Percentiles rank a stretch among this genome's conserved stretches.
These are phyloP conservation scores for Patagioenas fasciata DNA, from an alignment of 2,113 vertebrate species.

Conservation along the genomic window DNA sequence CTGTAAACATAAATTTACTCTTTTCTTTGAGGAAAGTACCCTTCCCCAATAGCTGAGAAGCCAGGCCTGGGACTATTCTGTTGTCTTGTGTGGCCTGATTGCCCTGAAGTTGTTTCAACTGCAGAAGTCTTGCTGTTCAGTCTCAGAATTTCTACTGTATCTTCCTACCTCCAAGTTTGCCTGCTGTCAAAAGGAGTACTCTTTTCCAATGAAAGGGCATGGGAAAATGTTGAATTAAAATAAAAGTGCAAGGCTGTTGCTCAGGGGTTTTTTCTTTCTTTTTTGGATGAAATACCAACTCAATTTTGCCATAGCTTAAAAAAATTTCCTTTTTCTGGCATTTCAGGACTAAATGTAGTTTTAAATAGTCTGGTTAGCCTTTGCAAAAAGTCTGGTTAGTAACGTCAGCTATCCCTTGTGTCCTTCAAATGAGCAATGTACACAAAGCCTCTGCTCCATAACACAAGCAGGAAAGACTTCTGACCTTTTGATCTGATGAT, in stretches of 20 bases:
- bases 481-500: slow-evolving; percentile 45
- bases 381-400: not conserved
- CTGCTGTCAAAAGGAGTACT: not conserved
- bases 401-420: not conserved
- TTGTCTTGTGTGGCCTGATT: not conserved
- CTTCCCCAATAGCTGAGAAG: not conserved
- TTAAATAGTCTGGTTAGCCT: not conserved
- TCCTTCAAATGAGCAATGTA: not conserved
- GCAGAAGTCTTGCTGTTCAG: not conserved
- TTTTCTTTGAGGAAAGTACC: not conserved
- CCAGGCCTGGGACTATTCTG: not conserved
- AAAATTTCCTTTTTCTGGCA: not conserved
- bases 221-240: not conserved
- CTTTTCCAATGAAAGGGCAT: not conserved
- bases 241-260: not conserved
- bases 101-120: not conserved
- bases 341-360: not conserved
- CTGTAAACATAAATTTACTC: not conserved
- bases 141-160: not conserved
- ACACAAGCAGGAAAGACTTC: slow-evolving; percentile 23
- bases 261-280: not conserved
- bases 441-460: not conserved
- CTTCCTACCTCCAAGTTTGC: not conserved
- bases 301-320: not conserved
- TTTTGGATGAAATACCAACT: not conserved